A percentile compares a stretch with the other conserved stretches of the same genome.
Conservation (phyloP, 2,888 invertebrate genomes). For the Malachius bipustulatus region DNA sequence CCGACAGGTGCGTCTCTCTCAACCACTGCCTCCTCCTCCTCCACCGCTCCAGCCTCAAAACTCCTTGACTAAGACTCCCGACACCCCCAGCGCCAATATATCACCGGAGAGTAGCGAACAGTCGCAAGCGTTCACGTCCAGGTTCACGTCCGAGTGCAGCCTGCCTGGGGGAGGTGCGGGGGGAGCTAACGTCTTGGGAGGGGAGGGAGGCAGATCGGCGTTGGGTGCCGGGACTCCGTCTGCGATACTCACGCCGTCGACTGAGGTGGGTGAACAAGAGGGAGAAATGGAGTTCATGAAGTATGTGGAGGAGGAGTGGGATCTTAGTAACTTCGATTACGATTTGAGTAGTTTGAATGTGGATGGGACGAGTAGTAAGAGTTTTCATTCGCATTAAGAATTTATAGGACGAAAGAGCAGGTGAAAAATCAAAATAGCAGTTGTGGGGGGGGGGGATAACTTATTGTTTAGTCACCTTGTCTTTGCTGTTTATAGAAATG, state of each 20-base stretch:
- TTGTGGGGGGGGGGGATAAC: too few species aligned
- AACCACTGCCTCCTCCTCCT: slow-evolving; percentile 15
- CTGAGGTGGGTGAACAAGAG: slow-evolving; percentile 27
- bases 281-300: slow-evolving; percentile 32
- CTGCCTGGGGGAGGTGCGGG: slow-evolving; percentile 21
- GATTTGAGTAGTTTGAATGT: slow-evolving; percentile 31
- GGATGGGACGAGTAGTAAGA: slow-evolving; percentile 25
- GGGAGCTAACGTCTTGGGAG: slow-evolving; percentile 16
- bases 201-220: slow-evolving; percentile 33
- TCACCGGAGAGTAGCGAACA: slow-evolving; percentile 31
- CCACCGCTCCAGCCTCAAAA: slow-evolving; percentile 19
- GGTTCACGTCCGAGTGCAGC: slow-evolving; percentile 31
- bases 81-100: slow-evolving; percentile 57
- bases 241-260: slow-evolving; percentile 47
- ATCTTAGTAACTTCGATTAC: slow-evolving; percentile 34
- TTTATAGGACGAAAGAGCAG: too few species aligned
- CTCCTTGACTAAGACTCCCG: slow-evolving; percentile 46
- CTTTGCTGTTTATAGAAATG: too few species aligned
- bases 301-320: slow-evolving; percentile 34
- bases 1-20: slow-evolving; percentile 38
- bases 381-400: slow-evolving; percentile 17
- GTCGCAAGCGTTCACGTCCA: slow-evolving; percentile 32
- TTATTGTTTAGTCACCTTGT: too few species aligned
- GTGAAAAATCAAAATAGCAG: too few species aligned
- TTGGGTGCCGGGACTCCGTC: slow-evolving; percentile 39